Evolutionary conservation across 23 tunicate genomes (phyloP).

Genomic region (Ciona savignyi): DNA sequence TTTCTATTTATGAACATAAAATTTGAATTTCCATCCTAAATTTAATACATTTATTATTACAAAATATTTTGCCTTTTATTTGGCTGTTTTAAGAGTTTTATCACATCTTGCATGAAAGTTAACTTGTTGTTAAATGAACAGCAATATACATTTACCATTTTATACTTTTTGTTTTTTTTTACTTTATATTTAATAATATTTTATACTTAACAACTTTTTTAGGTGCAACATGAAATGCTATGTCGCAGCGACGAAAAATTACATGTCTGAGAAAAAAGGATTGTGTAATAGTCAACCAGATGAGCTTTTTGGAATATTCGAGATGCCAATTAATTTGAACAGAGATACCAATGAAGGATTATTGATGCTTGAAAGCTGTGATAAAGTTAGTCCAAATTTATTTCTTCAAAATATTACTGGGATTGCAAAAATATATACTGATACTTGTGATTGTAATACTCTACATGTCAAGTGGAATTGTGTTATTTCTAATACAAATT

Average conservation of each 20-base stretch:
- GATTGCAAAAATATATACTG: not conserved
- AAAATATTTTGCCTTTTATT: too few species aligned
- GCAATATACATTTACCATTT: not conserved
- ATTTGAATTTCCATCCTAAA: too few species aligned
- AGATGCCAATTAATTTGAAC: slow-evolving; percentile 15
- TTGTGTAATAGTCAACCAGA: not conserved
- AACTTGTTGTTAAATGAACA: not conserved
- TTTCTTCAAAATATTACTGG: too few species aligned
- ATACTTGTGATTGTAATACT: too few species aligned
- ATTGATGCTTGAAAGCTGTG: slow-evolving; percentile 27
- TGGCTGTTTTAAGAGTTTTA: too few species aligned
- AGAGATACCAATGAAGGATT: slow-evolving; percentile 48
- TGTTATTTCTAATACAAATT: too few species aligned
- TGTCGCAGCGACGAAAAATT: not conserved
- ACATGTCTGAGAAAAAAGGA: not conserved
- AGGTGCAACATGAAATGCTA: not conserved
- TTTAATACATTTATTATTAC: too few species aligned
- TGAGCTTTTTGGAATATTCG: slow-evolving; percentile 20
- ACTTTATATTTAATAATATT: not conserved
- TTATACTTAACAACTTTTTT: not conserved
- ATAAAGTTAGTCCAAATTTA: slow-evolving; percentile 5
- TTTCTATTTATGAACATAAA: too few species aligned
- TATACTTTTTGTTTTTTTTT: not conserved
- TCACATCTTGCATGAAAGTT: not conserved
- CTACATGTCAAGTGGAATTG: too few species aligned